These are phyloP conservation scores for Ormyrus nitidulus DNA, from an alignment of 2,888 invertebrate species.

Conservation along the genomic window DNA sequence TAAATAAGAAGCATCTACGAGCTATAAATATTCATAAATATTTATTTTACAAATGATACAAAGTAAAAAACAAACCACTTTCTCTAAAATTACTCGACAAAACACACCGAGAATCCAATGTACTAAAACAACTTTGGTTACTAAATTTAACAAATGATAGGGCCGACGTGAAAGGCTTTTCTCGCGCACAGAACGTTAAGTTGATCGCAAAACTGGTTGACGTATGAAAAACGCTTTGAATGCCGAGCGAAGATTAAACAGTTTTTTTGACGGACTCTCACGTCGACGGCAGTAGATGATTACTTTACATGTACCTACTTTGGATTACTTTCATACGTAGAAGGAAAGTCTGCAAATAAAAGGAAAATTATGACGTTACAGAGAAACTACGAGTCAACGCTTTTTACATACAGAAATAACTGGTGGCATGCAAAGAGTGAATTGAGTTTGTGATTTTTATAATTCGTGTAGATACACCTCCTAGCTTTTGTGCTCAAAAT, in stretches of 20 bases:
- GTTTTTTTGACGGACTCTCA: slow-evolving; percentile 32
- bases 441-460: slow-evolving; percentile 13
- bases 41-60: slow-evolving; percentile 47
- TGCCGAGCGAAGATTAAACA: neutral
- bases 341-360: slow-evolving; percentile 56
- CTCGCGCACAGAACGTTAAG: too few relatives aligned
- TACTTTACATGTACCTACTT: slow-evolving; percentile 56
- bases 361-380: slow-evolving; percentile 55
- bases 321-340: slow-evolving; percentile 55
- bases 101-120: slow-evolving; percentile 43
- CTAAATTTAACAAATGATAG: slow-evolving; percentile 33
- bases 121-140: slow-evolving; percentile 41
- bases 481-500: neutral
- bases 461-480: slow-evolving; percentile 17
- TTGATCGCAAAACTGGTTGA: too few relatives aligned
- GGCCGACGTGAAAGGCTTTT: slow-evolving; percentile 49
- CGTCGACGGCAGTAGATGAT: slow-evolving; percentile 43
- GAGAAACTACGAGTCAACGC: slow-evolving; percentile 51
- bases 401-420: slow-evolving; percentile 53
- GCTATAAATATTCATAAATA: slow-evolving; percentile 37
- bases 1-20: slow-evolving; percentile 46
- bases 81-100: slow-evolving; percentile 43
- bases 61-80: slow-evolving; percentile 27
- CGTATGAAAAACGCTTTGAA: too few relatives aligned
- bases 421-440: slow-evolving; percentile 53